Evolutionary conservation across 2,888 invertebrate genomes (phyloP), one percentile per base, ranked within the genome.

Genomic region (Sipunculus nudus): DNA sequence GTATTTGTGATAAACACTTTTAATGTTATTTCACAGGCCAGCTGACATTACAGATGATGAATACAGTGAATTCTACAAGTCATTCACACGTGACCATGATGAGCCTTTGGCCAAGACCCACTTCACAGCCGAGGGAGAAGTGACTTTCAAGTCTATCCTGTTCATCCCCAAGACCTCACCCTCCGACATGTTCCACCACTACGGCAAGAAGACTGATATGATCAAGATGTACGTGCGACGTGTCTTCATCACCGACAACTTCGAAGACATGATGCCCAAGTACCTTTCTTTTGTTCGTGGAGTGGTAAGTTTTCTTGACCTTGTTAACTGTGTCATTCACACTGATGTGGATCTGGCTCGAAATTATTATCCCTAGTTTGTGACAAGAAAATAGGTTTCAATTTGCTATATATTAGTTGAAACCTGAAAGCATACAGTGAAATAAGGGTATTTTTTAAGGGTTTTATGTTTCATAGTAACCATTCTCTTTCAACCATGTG

Each of bases 171-270:
- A 90, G 82, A 88, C 89, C 35, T 93, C 96, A 79, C 96, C 97
- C 1, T 43, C 90, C 10, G 98, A 99, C 62, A 91, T 91, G 75
- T 98, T 99, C 88, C 95, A 95, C 85, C 90, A 90, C 80, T 98
- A 98, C 83, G 98, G 97, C 74, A 92, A 94, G 70, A 92, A 92
- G 81, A 90, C 91, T 3, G 96, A 97, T 84, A 91, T 94, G 85
- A 96, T 97, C 78, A 97, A 97, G 87, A 88, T 99, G 65, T 99
- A 94, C 85, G 99, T 99, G 57, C 89, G 98, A 62, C 89, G 99
- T 64, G 99, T 99, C 19, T 99, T 99, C 87, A 99, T 99, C 85
- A 98, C 98, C 8, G 98, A 99, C 84, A 96, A 99, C 86, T 98
- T 99, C 88, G 94, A 94, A 83, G 98, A 99, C 82, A 94, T 99